Conservation (phyloP, 2,797 vertebrate species). For the Lerista edwardsae region DNA sequence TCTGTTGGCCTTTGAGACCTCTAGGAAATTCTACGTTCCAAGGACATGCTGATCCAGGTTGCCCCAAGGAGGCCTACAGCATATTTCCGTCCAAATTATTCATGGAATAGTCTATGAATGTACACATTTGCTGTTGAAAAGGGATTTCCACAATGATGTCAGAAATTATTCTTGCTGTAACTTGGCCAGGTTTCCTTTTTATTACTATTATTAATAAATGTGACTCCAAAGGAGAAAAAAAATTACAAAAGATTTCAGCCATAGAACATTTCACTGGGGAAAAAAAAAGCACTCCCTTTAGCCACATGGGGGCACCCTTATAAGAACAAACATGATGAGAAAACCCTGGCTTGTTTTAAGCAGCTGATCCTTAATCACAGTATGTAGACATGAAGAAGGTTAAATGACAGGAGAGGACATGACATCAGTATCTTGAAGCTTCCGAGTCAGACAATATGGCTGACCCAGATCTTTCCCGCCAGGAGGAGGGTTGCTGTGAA, state of each 20-base stretch:
- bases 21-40: neutral
- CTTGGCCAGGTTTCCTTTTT: neutral
- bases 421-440: no score
- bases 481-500: no score
- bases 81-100: fast-evolving
- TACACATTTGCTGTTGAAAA: neutral
- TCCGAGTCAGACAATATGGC: no score
- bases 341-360: neutral
- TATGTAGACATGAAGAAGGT: no score
- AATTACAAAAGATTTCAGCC: neutral
- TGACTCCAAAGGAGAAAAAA: neutral
- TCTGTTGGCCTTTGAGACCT: neutral
- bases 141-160: neutral
- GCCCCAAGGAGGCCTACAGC: neutral
- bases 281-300: neutral
- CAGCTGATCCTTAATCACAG: neutral
- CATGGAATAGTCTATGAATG: fast-evolving
- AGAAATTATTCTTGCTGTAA: neutral
- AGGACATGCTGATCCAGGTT: neutral
- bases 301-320: neutral
- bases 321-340: neutral
- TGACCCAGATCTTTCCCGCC: no score
- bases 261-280: neutral
- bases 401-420: no score
- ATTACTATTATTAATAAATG: no score